Evolutionary conservation across 2,797 vertebrate genomes (phyloP).

Genomic region (Halcyon chelicuti): DNA sequence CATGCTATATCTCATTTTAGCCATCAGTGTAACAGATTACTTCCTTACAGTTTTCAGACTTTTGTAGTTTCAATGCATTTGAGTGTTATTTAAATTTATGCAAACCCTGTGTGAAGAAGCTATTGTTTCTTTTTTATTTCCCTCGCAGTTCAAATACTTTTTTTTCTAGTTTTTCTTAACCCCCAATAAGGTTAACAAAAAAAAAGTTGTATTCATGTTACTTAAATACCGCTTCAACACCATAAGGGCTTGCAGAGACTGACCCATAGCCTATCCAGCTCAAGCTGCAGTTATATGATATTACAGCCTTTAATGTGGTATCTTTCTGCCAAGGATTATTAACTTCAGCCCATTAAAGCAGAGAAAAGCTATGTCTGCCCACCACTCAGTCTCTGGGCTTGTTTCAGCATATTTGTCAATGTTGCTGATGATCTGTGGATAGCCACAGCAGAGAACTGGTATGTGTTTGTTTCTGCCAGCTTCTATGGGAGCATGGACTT

Average conservation of each 20-base stretch:
- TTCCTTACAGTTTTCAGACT: not conserved
- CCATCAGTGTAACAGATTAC: not conserved
- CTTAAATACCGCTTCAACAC: not conserved
- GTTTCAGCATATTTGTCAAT: not conserved
- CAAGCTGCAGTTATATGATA: not conserved
- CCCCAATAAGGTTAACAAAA: not conserved
- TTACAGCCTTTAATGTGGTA: not conserved
- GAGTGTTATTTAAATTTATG: not conserved
- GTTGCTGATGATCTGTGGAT: accelerated
- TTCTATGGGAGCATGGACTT: not conserved
- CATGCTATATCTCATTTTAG: not conserved
- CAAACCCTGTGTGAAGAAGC: not conserved
- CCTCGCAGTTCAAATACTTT: not conserved
- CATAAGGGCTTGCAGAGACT: accelerated
- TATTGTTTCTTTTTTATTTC: not conserved
- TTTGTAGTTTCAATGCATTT: not conserved
- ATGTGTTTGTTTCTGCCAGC: not conserved
- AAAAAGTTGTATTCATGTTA: not conserved
- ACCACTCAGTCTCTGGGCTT: not conserved
- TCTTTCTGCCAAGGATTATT: not conserved
- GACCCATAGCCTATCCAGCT: not conserved
- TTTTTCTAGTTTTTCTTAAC: not conserved
- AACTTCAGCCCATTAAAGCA: not conserved
- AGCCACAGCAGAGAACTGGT: not conserved
- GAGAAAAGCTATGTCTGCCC: not conserved